Percentiles rank a stretch among this genome's conserved stretches.
Conservation (phyloP, 2,888 invertebrate genomes). For the Tenthredo amoena region DNA sequence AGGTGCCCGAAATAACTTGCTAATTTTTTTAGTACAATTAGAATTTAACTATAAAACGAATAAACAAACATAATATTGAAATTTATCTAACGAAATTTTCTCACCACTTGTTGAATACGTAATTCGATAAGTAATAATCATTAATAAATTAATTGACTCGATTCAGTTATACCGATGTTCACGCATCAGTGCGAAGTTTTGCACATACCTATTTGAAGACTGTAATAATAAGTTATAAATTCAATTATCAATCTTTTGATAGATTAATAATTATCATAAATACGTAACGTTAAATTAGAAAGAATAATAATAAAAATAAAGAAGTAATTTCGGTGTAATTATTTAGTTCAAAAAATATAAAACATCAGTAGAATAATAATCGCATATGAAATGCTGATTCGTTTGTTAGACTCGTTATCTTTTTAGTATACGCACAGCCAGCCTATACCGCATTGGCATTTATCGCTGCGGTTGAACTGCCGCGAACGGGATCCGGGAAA, state of each 20-base stretch:
- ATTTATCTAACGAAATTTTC: too few species aligned
- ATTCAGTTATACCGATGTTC: too few species aligned
- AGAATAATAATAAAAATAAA: too few species aligned
- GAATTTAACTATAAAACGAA: too few species aligned
- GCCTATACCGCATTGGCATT: conserved; percentile 14
- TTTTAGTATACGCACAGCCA: neutral
- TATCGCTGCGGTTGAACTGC: conserved; percentile 38
- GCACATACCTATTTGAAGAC: neutral
- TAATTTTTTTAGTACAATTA: too few species aligned
- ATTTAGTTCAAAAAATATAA: neutral
- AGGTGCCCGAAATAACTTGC: neutral
- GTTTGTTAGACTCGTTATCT: conserved; percentile 38
- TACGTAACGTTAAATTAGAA: too few species aligned
- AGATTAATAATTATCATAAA: neutral
- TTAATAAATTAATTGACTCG: too few species aligned
- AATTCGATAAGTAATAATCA: too few species aligned
- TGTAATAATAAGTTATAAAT: neutral
- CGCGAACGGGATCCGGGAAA: conserved; percentile 28
- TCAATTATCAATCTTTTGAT: neutral
- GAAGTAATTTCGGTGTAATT: neutral
- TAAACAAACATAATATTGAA: too few species aligned
- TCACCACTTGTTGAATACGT: too few species aligned
- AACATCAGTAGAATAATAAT: conserved; percentile 17
- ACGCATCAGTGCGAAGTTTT: too few species aligned
- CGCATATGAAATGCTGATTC: conserved; percentile 9